Evolutionary conservation across 2,797 vertebrate species (phyloP).

Genomic region (Anguilla megastoma): DNA sequence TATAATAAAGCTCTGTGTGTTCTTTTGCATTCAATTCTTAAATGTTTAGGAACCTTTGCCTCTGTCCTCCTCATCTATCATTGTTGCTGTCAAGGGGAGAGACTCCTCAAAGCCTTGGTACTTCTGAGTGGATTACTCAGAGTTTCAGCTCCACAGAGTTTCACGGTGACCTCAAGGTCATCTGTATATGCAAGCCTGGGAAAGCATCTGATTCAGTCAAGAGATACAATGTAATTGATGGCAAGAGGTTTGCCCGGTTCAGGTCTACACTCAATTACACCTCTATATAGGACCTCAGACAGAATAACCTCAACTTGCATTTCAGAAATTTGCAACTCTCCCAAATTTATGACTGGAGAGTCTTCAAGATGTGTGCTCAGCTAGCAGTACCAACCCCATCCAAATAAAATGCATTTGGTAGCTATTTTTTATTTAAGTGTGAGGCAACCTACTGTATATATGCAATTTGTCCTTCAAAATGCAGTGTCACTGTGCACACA

Average conservation of each 20-base stretch:
- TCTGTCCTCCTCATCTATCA: neutral
- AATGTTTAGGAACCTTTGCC: neutral
- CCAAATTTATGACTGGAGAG: neutral
- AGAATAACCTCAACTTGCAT: neutral
- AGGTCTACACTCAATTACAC: neutral
- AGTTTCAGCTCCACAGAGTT: conserved; percentile 37
- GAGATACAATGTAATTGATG: conserved; percentile 32
- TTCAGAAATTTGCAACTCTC: neutral
- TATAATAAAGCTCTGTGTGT: neutral
- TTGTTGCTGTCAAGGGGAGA: conserved; percentile 33
- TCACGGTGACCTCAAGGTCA: conserved; percentile 41
- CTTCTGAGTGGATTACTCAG: conserved; percentile 29
- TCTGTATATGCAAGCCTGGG: conserved; percentile 30
- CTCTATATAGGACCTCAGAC: neutral
- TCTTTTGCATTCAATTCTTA: neutral
- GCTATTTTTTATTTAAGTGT: neutral
- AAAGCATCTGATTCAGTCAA: conserved; percentile 24
- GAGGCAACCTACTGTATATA: neutral
- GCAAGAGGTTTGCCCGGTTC: neutral
- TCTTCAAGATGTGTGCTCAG: neutral
- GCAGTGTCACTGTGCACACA: neutral
- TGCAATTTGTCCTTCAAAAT: neutral
- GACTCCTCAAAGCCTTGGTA: conserved; percentile 8
- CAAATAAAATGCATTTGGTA: neutral
- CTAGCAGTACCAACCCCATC: neutral